These are phyloP conservation scores for Gortyna flavago DNA, from an alignment of 2,888 invertebrate species.

Conservation along the genomic window DNA sequence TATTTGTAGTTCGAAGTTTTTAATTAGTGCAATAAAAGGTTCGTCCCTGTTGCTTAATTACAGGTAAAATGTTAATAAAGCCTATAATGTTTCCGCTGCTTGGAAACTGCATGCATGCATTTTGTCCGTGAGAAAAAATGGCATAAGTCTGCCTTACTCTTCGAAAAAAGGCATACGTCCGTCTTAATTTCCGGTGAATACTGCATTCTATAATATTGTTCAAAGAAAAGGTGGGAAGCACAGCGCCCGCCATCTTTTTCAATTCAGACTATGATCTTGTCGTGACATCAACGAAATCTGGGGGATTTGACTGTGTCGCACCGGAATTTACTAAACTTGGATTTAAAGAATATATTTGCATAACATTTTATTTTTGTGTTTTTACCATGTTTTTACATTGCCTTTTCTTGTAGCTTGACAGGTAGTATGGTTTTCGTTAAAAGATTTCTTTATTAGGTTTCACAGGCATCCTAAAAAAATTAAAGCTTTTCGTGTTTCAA, in stretches of 20 bases:
- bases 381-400: not conserved
- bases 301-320: conserved; percentile 35
- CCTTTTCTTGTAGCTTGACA: not conserved
- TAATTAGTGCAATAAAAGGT: not conserved
- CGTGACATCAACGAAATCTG: conserved; percentile 35
- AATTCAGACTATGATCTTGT: conserved; percentile 15
- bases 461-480: not conserved
- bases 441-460: not conserved
- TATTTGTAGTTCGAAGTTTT: not conserved
- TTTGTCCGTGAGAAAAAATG: not conserved
- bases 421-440: not conserved
- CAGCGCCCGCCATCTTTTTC: conserved; percentile 26
- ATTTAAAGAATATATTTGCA: conserved; percentile 39
- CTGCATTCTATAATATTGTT: not conserved
- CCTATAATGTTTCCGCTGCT: not conserved
- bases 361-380: conserved; percentile 18
- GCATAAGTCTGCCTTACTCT: not conserved
- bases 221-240: not conserved
- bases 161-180: too few species aligned
- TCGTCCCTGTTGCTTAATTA: not conserved
- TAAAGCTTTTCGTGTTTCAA: not conserved
- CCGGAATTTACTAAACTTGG: conserved; percentile 30
- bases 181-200: too few species aligned
- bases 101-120: not conserved
- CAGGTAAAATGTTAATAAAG: not conserved